Percentiles rank a stretch among this genome's conserved stretches.
phyloP scores from a whole-genome alignment of 2,113 vertebrate species.

The Sander vitreus region DNA sequence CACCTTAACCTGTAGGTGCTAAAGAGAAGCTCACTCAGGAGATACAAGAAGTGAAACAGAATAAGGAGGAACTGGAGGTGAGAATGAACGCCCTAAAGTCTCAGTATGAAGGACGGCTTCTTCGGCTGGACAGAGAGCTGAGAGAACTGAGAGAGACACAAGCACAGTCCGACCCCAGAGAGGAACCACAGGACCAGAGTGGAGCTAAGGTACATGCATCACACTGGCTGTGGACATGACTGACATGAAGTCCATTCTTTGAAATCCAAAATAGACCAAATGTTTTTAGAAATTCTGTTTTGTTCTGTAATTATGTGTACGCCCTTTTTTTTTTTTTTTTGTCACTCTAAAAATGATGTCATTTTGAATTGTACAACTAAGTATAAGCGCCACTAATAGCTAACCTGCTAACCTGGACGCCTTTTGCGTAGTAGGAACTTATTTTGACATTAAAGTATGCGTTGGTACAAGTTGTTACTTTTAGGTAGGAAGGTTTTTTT shows the following conservation, averaged over 20 bases:
- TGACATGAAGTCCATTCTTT: background rate
- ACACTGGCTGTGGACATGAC: background rate
- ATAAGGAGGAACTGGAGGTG: conserved; percentile 93
- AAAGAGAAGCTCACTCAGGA: conserved; percentile 92
- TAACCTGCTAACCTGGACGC: too few species aligned
- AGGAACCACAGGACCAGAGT: conserved; percentile 89
- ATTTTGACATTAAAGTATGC: too few species aligned
- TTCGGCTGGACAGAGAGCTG: conserved; percentile 93
- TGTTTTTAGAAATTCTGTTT: background rate
- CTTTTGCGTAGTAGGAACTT: too few species aligned
- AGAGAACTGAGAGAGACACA: conserved; percentile 84
- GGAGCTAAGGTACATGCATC: conserved; percentile 87
- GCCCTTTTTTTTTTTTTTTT: too few species aligned
- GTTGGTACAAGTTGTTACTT: too few species aligned
- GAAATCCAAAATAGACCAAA: background rate
- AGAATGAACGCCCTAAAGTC: conserved; percentile 92
- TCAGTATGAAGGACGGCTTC: conserved; percentile 93
- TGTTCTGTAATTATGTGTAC: background rate
- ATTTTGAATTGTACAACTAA: background rate
- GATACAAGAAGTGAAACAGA: conserved; percentile 92
- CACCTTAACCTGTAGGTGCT: conserved; percentile 78
- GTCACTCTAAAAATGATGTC: too few species aligned
- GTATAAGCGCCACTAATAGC: too few species aligned
- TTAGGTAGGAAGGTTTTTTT: too few species aligned
- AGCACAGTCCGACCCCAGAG: conserved; percentile 88